Percentiles rank a stretch among this genome's conserved stretches.
phyloP scores from a whole-genome alignment of 1,140 invertebrate species.

The Aleiodes sp. region DNA sequence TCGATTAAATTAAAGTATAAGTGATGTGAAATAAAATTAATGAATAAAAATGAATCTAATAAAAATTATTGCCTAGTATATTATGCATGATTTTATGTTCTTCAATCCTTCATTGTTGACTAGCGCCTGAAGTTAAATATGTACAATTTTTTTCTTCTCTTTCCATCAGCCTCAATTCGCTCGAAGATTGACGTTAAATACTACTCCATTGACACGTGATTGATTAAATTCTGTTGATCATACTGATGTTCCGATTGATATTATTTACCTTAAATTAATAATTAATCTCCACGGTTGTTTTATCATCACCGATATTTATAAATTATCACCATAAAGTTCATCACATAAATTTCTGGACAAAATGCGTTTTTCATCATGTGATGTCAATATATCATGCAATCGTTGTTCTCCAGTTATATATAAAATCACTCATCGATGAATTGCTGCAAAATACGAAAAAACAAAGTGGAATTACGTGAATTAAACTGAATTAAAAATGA shows the following conservation, averaged over 20 bases:
- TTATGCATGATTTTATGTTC: background rate
- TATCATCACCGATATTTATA: background rate
- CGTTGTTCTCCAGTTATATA: background rate
- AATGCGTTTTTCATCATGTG: background rate
- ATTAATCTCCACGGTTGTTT: background rate
- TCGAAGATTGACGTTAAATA: background rate
- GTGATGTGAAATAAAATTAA: background rate
- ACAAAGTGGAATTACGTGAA: background rate
- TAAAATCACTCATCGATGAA: background rate
- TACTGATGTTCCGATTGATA: no score
- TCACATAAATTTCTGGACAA: background rate
- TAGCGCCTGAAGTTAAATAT: background rate
- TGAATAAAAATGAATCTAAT: conserved; percentile 1
- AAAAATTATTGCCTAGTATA: background rate
- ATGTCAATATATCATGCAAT: background rate
- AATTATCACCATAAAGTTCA: background rate
- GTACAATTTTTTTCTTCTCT: background rate
- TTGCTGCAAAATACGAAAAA: background rate
- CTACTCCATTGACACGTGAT: background rate
- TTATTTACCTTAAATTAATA: no score
- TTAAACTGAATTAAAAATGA: no score
- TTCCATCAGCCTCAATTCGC: background rate
- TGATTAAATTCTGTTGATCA: no score
- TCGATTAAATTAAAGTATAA: background rate
- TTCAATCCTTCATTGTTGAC: background rate